phyloP scores from a whole-genome alignment of 1,140 invertebrate genomes.

The Pseudomyrmex gracilis region DNA sequence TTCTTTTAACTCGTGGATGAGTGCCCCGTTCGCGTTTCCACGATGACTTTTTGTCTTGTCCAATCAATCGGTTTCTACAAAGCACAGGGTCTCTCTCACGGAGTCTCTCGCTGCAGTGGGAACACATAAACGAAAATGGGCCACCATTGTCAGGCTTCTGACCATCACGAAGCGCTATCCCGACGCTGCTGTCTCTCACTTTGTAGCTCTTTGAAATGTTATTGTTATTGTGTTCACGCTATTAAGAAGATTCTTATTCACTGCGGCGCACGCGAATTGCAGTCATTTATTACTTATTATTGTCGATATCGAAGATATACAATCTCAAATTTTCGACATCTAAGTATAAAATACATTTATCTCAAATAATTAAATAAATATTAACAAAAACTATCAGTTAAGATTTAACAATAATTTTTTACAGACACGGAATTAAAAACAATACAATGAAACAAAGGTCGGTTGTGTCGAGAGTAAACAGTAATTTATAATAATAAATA shows the following conservation, averaged over 20 bases:
- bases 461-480: too few species aligned
- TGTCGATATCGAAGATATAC: too few species aligned
- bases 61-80: constrained; percentile 51
- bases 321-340: too few species aligned
- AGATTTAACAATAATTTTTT: too few species aligned
- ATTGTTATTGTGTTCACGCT: constrained; percentile 6
- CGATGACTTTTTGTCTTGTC: constrained; percentile 41
- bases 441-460: too few species aligned
- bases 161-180: constrained; percentile 10
- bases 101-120: neutral
- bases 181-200: constrained; percentile 3
- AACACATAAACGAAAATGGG: constrained; percentile 39
- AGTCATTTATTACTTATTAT: too few species aligned
- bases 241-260: neutral
- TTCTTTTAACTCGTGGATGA: constrained; percentile 54
- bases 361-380: too few species aligned
- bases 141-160: constrained; percentile 1
- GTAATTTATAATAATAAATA: too few species aligned
- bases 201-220: constrained; percentile 39
- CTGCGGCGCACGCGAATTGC: too few species aligned
- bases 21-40: constrained; percentile 25
- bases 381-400: too few species aligned
- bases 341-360: too few species aligned
- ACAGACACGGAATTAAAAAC: too few species aligned
- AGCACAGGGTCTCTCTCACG: neutral